Evolutionary conservation across 2,113 vertebrate species (phyloP).

Genomic region (Notarius lentiginosus): DNA sequence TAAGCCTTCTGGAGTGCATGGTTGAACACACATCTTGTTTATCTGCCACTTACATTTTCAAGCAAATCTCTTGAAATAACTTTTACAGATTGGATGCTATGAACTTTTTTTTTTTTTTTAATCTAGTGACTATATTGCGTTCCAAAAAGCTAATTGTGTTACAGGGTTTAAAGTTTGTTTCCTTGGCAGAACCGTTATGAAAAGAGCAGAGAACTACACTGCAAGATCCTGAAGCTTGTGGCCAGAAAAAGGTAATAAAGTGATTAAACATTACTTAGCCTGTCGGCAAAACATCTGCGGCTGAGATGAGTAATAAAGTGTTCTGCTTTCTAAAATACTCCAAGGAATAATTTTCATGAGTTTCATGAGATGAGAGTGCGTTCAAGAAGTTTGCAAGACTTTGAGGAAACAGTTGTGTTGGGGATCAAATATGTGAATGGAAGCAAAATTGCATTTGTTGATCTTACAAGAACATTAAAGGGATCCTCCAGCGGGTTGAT

Average conservation of each 20-base stretch:
- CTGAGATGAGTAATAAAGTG: neutral
- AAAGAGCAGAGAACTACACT: neutral
- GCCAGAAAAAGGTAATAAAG: constrained; percentile 9
- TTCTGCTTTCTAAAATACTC: neutral
- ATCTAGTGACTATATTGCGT: neutral
- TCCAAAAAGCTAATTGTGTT: neutral
- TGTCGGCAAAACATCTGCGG: neutral
- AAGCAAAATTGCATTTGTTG: neutral
- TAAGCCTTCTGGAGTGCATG: neutral
- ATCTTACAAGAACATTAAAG: neutral
- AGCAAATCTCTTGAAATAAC: neutral
- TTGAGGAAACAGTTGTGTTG: neutral
- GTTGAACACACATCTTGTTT: neutral
- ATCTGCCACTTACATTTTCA: neutral
- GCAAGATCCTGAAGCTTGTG: neutral
- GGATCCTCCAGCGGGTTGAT: too few relatives aligned
- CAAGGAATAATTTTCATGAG: neutral
- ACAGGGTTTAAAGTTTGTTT: neutral
- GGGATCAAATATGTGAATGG: neutral
- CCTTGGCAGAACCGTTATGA: neutral
- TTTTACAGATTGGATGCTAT: neutral
- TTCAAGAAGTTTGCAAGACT: too few relatives aligned
- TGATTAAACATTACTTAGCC: neutral
- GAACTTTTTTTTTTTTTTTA: neutral
- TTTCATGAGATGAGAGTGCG: too few relatives aligned